Conservation (phyloP, 2,113 vertebrate genomes). For the Lasiurus cinereus region DNA sequence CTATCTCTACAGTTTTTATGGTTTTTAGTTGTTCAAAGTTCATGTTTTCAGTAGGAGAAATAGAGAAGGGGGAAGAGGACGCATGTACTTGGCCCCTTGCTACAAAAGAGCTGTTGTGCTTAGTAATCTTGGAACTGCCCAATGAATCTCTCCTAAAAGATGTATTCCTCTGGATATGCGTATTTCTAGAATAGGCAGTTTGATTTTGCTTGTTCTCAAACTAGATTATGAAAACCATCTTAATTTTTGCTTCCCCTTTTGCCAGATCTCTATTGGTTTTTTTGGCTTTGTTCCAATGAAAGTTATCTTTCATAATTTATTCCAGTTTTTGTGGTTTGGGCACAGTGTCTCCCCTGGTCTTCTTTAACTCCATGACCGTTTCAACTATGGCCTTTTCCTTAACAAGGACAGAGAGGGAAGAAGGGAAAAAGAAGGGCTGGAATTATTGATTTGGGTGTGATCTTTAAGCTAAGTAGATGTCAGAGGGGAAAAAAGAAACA, state of each 20-base stretch:
- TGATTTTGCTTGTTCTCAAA: slow-evolving; percentile 63
- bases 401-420: not conserved
- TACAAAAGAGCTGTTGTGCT: slow-evolving; percentile 31
- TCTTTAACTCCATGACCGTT: slow-evolving; percentile 11
- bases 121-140: not conserved
- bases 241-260: slow-evolving; percentile 48
- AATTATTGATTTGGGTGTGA: slow-evolving; percentile 5
- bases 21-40: slow-evolving; percentile 50
- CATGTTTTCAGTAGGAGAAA: not conserved
- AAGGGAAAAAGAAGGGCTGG: not conserved
- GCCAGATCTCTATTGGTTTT: slow-evolving; percentile 21
- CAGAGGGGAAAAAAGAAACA: not conserved
- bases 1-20: not conserved
- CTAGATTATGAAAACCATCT: slow-evolving; percentile 44
- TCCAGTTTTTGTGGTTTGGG: not conserved
- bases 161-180: not conserved
- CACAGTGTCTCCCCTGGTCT: not conserved
- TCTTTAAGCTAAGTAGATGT: slow-evolving; percentile 14
- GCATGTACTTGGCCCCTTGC: not conserved
- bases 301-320: slow-evolving; percentile 29
- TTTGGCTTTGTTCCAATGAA: slow-evolving; percentile 2
- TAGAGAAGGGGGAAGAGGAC: not conserved
- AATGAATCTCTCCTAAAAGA: not conserved
- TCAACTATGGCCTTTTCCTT: slow-evolving; percentile 24
- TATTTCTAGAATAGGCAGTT: not conserved